These are phyloP conservation scores for Leptodactylus fallax DNA, from an alignment of 2,797 vertebrate species.

Conservation along the genomic window DNA sequence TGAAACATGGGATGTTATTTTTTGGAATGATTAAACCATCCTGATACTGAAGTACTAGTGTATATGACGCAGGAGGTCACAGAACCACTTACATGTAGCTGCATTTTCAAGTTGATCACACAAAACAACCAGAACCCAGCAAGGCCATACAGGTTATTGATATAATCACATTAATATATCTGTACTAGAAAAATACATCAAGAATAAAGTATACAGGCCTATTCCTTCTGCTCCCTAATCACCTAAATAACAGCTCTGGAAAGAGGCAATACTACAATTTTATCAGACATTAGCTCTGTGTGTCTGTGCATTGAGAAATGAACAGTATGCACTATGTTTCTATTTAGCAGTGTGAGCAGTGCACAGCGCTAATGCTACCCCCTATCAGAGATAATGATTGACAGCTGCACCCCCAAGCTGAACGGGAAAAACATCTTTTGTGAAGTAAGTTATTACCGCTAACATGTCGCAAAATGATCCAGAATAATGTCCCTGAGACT, in stretches of 20 bases:
- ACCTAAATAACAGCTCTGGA: neutral
- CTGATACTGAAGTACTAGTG: too few relatives aligned
- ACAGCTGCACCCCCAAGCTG: neutral
- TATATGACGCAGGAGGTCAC: too few relatives aligned
- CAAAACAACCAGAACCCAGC: too few relatives aligned
- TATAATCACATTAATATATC: neutral
- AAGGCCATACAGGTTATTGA: too few relatives aligned
- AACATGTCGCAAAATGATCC: neutral
- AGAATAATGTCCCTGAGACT: neutral
- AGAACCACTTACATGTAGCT: too few relatives aligned
- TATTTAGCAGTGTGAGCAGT: neutral
- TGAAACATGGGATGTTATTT: too few relatives aligned
- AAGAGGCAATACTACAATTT: neutral
- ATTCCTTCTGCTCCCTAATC: neutral
- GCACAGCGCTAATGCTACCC: neutral
- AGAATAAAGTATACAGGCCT: neutral
- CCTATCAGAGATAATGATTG: slow-evolving; percentile 14
- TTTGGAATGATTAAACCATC: too few relatives aligned
- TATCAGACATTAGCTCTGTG: slow-evolving; percentile 1
- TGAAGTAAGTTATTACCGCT: slow-evolving; percentile 7
- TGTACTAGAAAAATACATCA: neutral
- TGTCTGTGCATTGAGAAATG: neutral
- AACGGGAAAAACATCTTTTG: neutral
- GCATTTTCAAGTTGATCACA: too few relatives aligned
- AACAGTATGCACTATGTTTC: neutral